Conservation (phyloP, 1,140 invertebrate species). For the Hyposmocoma kahamanoa region DNA sequence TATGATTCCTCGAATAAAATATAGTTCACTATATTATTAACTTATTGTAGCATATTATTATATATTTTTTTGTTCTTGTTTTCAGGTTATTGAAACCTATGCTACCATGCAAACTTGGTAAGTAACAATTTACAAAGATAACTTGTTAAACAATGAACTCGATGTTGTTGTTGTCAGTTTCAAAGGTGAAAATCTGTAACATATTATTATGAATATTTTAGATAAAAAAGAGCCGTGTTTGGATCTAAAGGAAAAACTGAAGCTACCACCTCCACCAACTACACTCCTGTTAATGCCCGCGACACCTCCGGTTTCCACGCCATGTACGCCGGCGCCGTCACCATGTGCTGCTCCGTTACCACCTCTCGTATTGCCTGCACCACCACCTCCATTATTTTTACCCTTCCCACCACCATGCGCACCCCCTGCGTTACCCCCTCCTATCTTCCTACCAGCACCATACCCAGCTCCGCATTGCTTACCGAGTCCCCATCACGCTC, state of each 20-base stretch:
- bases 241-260: neutral
- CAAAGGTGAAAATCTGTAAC: no score
- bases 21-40: no score
- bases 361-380: conserved; percentile 11
- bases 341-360: neutral
- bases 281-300: conserved; percentile 35
- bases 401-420: conserved; percentile 19
- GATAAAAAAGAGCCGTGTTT: conserved; percentile 28
- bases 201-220: no score
- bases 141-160: no score
- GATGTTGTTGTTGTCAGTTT: no score
- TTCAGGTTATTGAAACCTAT: conserved; percentile 54
- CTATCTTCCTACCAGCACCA: conserved; percentile 7
- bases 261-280: conserved; percentile 9
- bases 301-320: neutral
- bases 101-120: conserved; percentile 37
- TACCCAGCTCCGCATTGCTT: neutral
- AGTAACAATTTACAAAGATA: no score
- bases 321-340: neutral
- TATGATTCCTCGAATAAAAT: no score
- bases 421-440: conserved; percentile 13
- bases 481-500: no score
- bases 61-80: no score
- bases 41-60: no score
- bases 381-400: conserved; percentile 18